Base-by-base conservation (phyloP, 2,888 invertebrate genomes). In the Julus scandinavius region DNA sequence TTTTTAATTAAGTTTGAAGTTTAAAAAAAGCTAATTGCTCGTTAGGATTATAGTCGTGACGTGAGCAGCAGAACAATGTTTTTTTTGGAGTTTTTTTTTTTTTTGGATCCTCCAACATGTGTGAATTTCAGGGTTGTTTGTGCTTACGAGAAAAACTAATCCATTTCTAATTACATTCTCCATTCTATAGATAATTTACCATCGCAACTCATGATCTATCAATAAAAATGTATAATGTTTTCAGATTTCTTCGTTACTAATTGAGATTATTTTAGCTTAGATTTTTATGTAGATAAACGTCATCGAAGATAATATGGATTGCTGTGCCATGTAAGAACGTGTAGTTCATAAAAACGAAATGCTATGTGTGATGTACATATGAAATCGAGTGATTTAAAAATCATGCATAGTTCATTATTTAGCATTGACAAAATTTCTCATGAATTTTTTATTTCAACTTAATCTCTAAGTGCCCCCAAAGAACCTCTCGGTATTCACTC, bases 1-100 rank as follows among this genome's bases (percentile, higher is more conserved):
- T 80, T 80, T 80, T 80, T 80, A 80, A 80, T 80, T 80, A 80
- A 80, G 38, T 80, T 38, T 80, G 2, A 38, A 80, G 54, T 54
- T 15, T 4, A 38, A 80, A 2, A 80, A 80, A 80, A 6, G 11
- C 3, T 38, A 80, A 38, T 80, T 80, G 1, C 80, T 63, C 41
- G 6, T 45, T 45, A 45, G 41, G 41, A 45, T 45, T n/a, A n/a
- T 45, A 45, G 41, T 45, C 41, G 41, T 45, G 41, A 45, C 6
- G 41, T 45, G 6, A 5, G 41, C 41, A 6, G 4, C 6, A 45
- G 41, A 45, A 45, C n/a, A n/a, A n/a, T n/a, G n/a, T n/a, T 17
- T 54, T 54, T 54, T 5, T 5, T 4, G 13, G 13, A 54, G 17
- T 13, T 13, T 54, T 15, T 13, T 9, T 9, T 54, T 13, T 13